A percentile compares a stretch with the other conserved stretches of the same genome.
Evolutionary conservation across 2,797 vertebrate genomes (phyloP).

Genomic region (Poeciliopsis paucimaculata): DNA sequence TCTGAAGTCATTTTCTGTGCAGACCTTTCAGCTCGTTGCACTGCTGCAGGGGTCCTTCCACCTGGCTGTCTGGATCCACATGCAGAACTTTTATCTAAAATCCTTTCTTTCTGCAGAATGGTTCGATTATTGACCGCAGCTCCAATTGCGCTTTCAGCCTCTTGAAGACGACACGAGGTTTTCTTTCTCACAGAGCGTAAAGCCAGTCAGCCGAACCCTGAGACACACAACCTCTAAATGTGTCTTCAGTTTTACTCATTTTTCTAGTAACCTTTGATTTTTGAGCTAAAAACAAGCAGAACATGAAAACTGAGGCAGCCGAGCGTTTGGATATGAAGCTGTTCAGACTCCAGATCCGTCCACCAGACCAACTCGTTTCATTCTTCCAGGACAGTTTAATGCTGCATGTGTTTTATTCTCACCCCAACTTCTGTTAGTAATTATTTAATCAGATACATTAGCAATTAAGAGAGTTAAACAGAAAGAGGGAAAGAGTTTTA

Average conservation of each 20-base stretch:
- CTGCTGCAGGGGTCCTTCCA: constrained; percentile 23
- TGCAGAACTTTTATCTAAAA: constrained; percentile 35
- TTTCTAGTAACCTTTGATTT: constrained; percentile 37
- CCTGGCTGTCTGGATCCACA: constrained; percentile 34
- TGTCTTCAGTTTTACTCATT: constrained; percentile 41
- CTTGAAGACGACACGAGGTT: constrained; percentile 10
- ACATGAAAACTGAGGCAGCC: constrained; percentile 24
- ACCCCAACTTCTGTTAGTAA: not conserved
- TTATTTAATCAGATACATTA: not conserved
- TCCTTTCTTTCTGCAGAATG: constrained; percentile 20
- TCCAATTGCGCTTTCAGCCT: constrained; percentile 11
- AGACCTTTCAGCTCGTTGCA: constrained; percentile 49
- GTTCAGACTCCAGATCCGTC: not conserved
- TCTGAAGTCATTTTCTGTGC: constrained; percentile 73
- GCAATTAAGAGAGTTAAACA: not conserved
- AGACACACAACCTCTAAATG: constrained; percentile 46
- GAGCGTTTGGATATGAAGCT: constrained; percentile 21
- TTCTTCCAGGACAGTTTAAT: not conserved
- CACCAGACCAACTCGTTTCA: not conserved
- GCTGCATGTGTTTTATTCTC: not conserved
- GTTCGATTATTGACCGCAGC: constrained; percentile 20
- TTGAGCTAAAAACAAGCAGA: constrained; percentile 39
- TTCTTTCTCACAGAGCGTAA: constrained; percentile 36
- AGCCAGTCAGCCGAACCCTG: constrained; percentile 34
- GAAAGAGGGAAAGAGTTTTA: too few relatives aligned